Evolutionary conservation across 1,140 invertebrate genomes (phyloP).

Genomic region (Melitaea cinxia): DNA sequence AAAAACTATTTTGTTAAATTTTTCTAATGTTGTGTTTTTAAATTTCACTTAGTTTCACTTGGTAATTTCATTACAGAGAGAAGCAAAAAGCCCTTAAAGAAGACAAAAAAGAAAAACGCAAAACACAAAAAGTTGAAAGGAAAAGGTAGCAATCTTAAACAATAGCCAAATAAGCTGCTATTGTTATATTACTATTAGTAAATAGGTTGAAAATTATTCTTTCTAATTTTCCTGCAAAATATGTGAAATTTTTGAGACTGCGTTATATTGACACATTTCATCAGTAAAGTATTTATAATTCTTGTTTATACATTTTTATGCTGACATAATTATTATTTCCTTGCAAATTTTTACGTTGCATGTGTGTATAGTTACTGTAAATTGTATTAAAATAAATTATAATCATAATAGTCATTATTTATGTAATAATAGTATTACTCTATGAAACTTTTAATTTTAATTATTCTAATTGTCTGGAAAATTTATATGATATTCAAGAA

Average conservation of each 20-base stretch:
- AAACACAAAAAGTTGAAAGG: constrained; percentile 92
- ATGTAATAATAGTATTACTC: constrained; percentile 2
- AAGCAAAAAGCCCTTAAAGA: constrained; percentile 92
- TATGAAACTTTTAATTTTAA: background rate
- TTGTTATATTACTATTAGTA: constrained; percentile 8
- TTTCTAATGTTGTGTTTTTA: background rate
- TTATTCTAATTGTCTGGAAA: constrained; percentile 1
- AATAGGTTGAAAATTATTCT: background rate
- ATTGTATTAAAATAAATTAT: constrained; percentile 6
- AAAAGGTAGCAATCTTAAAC: constrained; percentile 86
- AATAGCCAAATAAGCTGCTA: constrained; percentile 12
- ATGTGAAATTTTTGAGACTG: background rate
- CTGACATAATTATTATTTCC: too few relatives aligned
- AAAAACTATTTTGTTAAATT: too few relatives aligned
- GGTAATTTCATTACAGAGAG: constrained; percentile 81
- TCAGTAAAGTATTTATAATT: background rate
- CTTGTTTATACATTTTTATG: background rate
- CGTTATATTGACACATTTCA: background rate
- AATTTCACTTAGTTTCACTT: background rate
- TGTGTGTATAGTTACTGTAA: background rate
- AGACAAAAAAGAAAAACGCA: constrained; percentile 94
- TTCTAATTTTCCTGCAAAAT: background rate
- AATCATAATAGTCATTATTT: constrained; percentile 8
- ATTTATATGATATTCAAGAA: background rate
- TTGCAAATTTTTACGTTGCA: constrained; percentile 1